These are phyloP conservation scores for Plagodis dolabraria DNA, from an alignment of 2,888 invertebrate genomes.

Conservation along the genomic window DNA sequence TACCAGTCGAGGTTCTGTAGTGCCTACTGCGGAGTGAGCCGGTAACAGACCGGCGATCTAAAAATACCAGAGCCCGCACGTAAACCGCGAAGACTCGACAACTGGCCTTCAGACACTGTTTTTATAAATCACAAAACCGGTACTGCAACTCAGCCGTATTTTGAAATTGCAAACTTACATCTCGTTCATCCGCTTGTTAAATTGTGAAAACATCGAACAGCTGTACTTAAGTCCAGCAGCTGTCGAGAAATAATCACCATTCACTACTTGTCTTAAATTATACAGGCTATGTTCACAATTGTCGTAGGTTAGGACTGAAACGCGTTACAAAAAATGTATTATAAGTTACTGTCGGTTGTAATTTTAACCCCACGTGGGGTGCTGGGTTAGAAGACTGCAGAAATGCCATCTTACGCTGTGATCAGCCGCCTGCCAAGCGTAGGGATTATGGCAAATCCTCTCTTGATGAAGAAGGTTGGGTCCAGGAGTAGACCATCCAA, in stretches of 20 bases:
- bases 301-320: slow-evolving; percentile 33
- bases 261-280: slow-evolving; percentile 10
- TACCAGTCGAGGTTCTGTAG: slow-evolving; percentile 17
- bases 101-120: slow-evolving; percentile 51
- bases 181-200: slow-evolving; percentile 5
- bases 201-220: slow-evolving; percentile 12
- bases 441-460: too few relatives aligned
- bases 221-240: slow-evolving; percentile 12
- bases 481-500: too few relatives aligned
- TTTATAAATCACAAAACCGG: slow-evolving; percentile 34
- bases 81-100: slow-evolving; percentile 32
- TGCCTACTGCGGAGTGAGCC: slow-evolving; percentile 17
- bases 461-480: too few relatives aligned
- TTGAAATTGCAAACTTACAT: slow-evolving; percentile 12
- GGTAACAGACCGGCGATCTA: slow-evolving; percentile 38
- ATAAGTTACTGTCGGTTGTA: not conserved
- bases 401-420: too few relatives aligned
- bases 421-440: too few relatives aligned
- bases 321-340: too few relatives aligned
- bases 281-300: slow-evolving; percentile 16
- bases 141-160: slow-evolving; percentile 22
- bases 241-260: slow-evolving; percentile 16
- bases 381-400: too few relatives aligned
- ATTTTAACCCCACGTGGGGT: not conserved
- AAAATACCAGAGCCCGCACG: slow-evolving; percentile 52